Base-by-base conservation (phyloP, 2,113 vertebrate genomes). In the Phylloscopus trochiloides region DNA sequence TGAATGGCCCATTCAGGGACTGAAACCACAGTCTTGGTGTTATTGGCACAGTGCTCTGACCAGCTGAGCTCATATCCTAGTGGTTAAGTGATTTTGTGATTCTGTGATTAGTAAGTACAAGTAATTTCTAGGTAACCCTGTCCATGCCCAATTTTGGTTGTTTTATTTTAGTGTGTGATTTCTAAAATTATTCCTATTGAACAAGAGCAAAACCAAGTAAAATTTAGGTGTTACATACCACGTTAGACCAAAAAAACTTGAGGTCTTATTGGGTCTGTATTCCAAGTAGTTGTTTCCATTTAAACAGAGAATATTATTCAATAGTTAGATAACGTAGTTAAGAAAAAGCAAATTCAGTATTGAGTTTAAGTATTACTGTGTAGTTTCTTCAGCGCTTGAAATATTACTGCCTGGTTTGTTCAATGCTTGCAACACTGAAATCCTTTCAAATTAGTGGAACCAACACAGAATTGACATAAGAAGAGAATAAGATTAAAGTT, bases 401-500 rank as follows among this genome's bases (percentile, higher is more conserved):
- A 40, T 83, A 14, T 32, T 48, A 17, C 48, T 47, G 36, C 5
- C 43, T 90, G n/a, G 7, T 86, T 94, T 73, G 29, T 77, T 83
- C 24, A 59, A 14, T 81, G 28, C 68, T 86, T 95, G 40, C 25
- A 43, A 34, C 7, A 63, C 31, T 45, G 38, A 90, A 95, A 67
- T 63, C 43, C 68, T 76, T 91, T 90, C 57, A 81, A 88, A 94
- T 24, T 31, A 21, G 29, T 84, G 68, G 68, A 74, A 47, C 54
- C 65, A 74, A 55, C 19, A 55, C 45, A 32, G 61, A 74, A 63
- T 63, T 89, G 72, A 40, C 40, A 14, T 71, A 81, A 83, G 26
- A 93, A 82, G 38, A 68, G 79, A 91, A 55, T 63, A 51, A 86
- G 61, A 94, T 94, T 93, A 72, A 77, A 88, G 32, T 72, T 86